phyloP scores from a whole-genome alignment of 2,888 invertebrate genomes.

The Apamea epomidion region DNA sequence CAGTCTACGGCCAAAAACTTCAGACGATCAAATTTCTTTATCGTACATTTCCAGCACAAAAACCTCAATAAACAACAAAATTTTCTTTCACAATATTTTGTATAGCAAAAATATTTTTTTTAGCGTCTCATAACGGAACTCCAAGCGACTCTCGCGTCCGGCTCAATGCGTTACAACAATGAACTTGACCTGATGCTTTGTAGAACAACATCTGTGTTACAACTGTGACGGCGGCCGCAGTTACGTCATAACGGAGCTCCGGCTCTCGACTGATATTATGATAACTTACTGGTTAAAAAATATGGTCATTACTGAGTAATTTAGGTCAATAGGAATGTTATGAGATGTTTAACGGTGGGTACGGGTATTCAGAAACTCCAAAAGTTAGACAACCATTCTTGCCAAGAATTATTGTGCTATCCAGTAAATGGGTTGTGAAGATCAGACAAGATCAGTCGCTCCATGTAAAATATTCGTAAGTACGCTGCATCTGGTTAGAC shows the following conservation, averaged over 20 bases:
- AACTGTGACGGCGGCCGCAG: not conserved
- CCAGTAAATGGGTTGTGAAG: not conserved
- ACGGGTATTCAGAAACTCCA: not conserved
- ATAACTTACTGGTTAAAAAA: slow-evolving; percentile 23
- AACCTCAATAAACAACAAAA: slow-evolving; percentile 13
- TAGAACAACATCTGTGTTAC: slow-evolving; percentile 36
- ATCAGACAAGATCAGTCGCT: not conserved
- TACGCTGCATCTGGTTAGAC: not conserved
- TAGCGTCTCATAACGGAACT: slow-evolving; percentile 15
- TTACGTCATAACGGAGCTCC: slow-evolving; percentile 59
- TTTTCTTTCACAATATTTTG: slow-evolving; percentile 17
- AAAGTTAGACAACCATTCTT: too few species aligned
- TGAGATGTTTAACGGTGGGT: not conserved
- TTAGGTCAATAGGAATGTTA: slow-evolving; percentile 18
- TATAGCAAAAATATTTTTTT: slow-evolving; percentile 10
- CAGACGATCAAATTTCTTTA: not conserved
- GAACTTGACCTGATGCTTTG: slow-evolving; percentile 60
- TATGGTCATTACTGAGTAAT: not conserved
- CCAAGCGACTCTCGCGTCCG: slow-evolving; percentile 29
- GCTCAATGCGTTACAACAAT: slow-evolving; percentile 38
- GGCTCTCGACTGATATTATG: slow-evolving; percentile 25
- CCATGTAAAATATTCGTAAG: not conserved
- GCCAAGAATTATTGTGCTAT: not conserved
- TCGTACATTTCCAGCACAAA: not conserved
- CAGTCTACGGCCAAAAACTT: not conserved